Percentiles rank a stretch among this genome's conserved stretches.
Evolutionary conservation across 2,888 invertebrate genomes (phyloP).

Genomic region (Dryobota labecula): DNA sequence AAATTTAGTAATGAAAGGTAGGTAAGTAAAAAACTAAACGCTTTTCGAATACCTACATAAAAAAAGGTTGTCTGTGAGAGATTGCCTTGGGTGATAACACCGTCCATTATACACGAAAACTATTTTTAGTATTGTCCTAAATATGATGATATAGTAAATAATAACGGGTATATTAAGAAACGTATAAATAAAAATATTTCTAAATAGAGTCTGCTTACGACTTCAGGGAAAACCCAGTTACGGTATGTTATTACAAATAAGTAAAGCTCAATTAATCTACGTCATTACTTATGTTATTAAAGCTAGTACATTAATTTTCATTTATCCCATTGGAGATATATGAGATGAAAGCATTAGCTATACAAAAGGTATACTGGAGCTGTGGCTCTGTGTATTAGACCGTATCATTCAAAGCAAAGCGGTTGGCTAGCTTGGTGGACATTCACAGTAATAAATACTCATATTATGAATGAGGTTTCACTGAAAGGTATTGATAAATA

Average conservation of each 20-base stretch:
- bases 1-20: no score
- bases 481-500: neutral
- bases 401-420: neutral
- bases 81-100: neutral
- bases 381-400: constrained; percentile 1
- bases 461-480: neutral
- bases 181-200: no score
- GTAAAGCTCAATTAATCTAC: neutral
- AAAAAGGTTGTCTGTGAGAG: neutral
- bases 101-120: no score
- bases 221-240: neutral
- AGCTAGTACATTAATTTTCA: neutral
- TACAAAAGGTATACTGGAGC: neutral
- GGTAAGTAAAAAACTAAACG: neutral
- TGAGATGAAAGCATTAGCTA: neutral
- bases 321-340: no score
- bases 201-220: neutral
- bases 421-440: neutral
- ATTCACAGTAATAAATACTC: constrained; percentile 6
- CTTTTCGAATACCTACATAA: neutral
- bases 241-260: neutral
- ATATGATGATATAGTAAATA: neutral
- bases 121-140: neutral
- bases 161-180: neutral
- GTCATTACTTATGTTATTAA: neutral